phyloP scores from a whole-genome alignment of 2,797 vertebrate genomes.

The Muscicapa striata region DNA sequence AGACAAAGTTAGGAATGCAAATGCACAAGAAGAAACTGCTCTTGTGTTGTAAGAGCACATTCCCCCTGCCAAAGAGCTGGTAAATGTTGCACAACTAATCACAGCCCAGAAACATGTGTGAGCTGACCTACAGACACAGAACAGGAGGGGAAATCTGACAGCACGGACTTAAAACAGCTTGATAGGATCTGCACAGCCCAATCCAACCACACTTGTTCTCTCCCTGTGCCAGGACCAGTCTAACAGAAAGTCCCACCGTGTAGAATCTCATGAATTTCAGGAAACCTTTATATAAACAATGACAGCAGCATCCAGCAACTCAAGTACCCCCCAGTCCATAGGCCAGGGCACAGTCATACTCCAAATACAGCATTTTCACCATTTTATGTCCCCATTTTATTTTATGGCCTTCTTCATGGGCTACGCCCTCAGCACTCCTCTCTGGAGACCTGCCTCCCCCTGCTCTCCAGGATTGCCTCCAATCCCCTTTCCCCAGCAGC shows the following conservation, averaged over 20 bases:
- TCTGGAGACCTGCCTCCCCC: rapidly evolving
- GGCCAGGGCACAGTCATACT: rapidly evolving
- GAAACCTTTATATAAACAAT: neutral
- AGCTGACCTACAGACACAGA: neutral
- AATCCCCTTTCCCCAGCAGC: neutral
- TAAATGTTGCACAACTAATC: neutral
- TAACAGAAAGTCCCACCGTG: neutral
- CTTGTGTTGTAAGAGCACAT: neutral
- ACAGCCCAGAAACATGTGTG: neutral
- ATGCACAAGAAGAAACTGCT: neutral
- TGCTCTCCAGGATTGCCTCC: neutral
- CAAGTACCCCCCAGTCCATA: rapidly evolving
- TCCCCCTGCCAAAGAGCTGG: neutral
- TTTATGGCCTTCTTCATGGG: neutral
- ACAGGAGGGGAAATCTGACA: neutral
- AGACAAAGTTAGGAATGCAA: conserved; percentile 24
- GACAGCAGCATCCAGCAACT: neutral
- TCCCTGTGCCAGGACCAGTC: neutral
- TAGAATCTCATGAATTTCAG: rapidly evolving
- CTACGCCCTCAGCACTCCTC: neutral
- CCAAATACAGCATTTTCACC: rapidly evolving
- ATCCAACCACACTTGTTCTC: rapidly evolving
- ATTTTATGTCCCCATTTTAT: neutral
- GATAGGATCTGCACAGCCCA: neutral
- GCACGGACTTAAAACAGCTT: rapidly evolving